Evolutionary conservation across 2,113 vertebrate species (phyloP).

Genomic region (Stegostoma tigrinum): DNA sequence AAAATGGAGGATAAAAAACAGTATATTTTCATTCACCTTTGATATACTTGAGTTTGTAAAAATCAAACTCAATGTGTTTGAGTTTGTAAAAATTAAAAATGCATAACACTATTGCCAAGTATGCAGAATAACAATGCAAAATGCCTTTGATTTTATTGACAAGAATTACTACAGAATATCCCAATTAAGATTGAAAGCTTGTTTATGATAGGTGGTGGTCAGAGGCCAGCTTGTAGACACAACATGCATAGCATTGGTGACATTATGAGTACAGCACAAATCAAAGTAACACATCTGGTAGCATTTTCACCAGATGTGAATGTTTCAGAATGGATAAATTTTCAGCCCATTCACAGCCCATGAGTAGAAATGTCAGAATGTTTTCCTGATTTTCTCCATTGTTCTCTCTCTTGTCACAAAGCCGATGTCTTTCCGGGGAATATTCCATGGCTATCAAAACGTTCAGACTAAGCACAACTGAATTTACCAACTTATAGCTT

Average conservation of each 20-base stretch:
- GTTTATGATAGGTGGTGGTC: neutral
- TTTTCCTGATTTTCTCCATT: neutral
- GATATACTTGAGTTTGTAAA: neutral
- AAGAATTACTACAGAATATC: slow-evolving; percentile 19
- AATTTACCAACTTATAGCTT: too few relatives aligned
- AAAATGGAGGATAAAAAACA: neutral
- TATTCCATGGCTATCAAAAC: neutral
- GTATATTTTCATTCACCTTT: neutral
- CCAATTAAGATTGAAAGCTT: slow-evolving; percentile 24
- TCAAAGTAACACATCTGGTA: neutral
- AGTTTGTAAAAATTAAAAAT: neutral
- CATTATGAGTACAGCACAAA: neutral
- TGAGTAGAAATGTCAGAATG: neutral
- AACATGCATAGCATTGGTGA: neutral
- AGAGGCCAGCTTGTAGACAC: slow-evolving; percentile 17
- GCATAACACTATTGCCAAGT: neutral
- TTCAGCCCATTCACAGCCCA: neutral
- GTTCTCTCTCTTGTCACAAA: neutral
- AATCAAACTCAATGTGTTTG: neutral
- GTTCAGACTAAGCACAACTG: neutral
- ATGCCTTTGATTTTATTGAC: neutral
- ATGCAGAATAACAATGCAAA: neutral
- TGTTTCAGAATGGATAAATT: neutral
- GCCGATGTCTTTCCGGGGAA: neutral
- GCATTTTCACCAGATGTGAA: neutral